Conservation (phyloP, 2,113 vertebrate genomes). For the Microtus ochrogaster region DNA sequence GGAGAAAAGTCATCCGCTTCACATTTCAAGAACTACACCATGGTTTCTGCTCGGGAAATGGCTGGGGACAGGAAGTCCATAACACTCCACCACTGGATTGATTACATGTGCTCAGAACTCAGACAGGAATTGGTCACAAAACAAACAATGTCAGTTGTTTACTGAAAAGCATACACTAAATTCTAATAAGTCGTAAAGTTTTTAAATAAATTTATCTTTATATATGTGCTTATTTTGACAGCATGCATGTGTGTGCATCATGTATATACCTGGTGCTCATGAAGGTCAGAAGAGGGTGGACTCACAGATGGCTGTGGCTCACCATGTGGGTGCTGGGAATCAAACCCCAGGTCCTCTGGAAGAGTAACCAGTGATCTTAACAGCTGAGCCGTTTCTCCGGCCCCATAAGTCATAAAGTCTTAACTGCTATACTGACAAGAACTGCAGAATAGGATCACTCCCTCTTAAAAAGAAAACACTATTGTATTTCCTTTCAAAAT, state of each 20-base stretch:
- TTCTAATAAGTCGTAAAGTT: not conserved
- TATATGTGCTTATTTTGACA: not conserved
- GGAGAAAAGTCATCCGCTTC: not conserved
- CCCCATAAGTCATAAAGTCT: not conserved
- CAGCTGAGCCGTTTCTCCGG: not conserved
- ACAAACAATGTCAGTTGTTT: not conserved
- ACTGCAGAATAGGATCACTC: not conserved
- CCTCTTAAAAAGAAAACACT: not conserved
- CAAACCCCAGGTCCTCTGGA: not conserved
- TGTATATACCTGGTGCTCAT: not conserved
- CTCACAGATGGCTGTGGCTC: not conserved
- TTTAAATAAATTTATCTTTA: not conserved
- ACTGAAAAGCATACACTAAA: not conserved
- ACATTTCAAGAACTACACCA: not conserved
- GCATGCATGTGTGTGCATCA: not conserved
- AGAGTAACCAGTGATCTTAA: not conserved
- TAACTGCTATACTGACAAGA: not conserved
- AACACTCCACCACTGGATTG: not conserved
- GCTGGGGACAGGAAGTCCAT: not conserved
- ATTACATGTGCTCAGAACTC: not conserved
- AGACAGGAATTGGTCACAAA: not conserved
- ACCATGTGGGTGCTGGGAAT: not conserved
- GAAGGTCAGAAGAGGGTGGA: not conserved
- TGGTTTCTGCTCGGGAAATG: not conserved
- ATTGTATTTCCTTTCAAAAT: not conserved